phyloP scores from a whole-genome alignment of 2,113 vertebrate species.

The Alethe castanea region DNA sequence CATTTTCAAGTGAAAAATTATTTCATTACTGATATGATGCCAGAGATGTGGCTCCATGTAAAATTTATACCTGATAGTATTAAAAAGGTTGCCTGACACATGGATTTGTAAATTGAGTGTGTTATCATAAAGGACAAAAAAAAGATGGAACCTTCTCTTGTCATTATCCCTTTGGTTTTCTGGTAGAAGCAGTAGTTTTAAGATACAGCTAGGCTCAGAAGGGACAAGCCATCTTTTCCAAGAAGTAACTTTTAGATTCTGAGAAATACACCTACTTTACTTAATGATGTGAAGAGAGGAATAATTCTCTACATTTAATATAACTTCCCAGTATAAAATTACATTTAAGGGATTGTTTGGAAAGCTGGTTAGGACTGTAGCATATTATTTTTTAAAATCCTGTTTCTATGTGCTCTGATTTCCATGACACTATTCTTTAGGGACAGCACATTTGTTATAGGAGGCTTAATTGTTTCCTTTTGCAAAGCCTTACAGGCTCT shows the following conservation, averaged over 20 bases:
- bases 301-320: slow-evolving; percentile 28
- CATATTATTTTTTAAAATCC: not conserved
- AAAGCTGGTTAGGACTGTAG: slow-evolving; percentile 15
- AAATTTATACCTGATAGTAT: not conserved
- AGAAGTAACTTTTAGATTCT: slow-evolving; percentile 40
- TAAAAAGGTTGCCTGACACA: not conserved
- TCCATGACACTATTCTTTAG: slow-evolving; percentile 43
- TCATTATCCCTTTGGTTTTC: not conserved
- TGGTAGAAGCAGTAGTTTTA: not conserved
- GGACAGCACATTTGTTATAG: slow-evolving; percentile 27
- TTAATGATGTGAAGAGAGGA: slow-evolving; percentile 19
- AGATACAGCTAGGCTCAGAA: not conserved
- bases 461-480: slow-evolving; percentile 50
- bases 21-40: not conserved
- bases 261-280: not conserved
- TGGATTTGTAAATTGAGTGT: not conserved
- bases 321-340: not conserved
- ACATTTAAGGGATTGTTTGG: slow-evolving; percentile 12
- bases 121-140: not conserved
- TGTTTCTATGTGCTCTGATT: slow-evolving; percentile 7
- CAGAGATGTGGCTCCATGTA: not conserved
- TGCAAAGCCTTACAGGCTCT: slow-evolving; percentile 1
- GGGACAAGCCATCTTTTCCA: slow-evolving; percentile 21
- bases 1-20: not conserved
- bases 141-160: not conserved